Evolutionary conservation across 2,113 vertebrate genomes (phyloP).

Genomic region (Ceuthmochares aereus): DNA sequence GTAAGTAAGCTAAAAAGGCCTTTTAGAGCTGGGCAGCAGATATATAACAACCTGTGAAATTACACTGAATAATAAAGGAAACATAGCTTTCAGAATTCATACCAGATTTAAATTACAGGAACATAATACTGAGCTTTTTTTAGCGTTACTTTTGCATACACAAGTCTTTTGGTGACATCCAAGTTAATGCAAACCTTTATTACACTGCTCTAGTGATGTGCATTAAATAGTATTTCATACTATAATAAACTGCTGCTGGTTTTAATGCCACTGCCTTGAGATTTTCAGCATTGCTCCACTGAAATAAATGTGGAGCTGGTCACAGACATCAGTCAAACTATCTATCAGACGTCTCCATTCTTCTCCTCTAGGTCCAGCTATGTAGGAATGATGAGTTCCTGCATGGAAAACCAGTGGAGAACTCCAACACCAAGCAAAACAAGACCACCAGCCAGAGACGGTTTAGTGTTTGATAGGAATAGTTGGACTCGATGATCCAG

Average conservation of each 20-base stretch:
- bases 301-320: neutral
- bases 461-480: too few relatives aligned
- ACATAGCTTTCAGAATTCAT: neutral
- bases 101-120: neutral
- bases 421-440: neutral
- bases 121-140: neutral
- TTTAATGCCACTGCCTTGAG: neutral
- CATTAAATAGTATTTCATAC: fast-evolving
- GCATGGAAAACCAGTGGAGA: fast-evolving
- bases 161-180: neutral
- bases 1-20: neutral
- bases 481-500: too few relatives aligned
- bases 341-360: fast-evolving
- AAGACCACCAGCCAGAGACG: neutral
- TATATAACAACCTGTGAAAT: neutral
- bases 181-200: fast-evolving
- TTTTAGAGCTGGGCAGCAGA: neutral
- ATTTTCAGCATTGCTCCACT: fast-evolving
- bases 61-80: neutral
- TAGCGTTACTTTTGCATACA: neutral
- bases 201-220: neutral
- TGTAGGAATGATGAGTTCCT: neutral
- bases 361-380: neutral
- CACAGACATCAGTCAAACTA: fast-evolving
- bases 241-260: fast-evolving